A percentile compares a stretch with the other conserved stretches of the same genome.
Conservation (phyloP, 2,113 vertebrate genomes). For the Semicossyphus pulcher region DNA sequence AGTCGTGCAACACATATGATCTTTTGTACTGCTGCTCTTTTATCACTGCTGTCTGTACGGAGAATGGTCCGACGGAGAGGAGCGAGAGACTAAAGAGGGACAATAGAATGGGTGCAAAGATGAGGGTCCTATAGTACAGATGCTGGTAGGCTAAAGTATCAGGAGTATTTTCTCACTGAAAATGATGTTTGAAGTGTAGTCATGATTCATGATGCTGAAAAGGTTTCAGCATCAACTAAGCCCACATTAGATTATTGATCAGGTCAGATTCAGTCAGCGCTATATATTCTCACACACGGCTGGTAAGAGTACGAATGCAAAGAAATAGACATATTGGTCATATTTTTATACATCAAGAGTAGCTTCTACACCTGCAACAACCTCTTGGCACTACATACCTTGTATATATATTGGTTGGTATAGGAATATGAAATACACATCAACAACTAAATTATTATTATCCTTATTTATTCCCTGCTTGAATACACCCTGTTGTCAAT, state of each 20-base stretch:
- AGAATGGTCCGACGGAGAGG: conserved; percentile 11
- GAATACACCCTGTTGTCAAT: too few species aligned
- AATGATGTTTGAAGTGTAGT: background rate
- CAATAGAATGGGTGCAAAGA: background rate
- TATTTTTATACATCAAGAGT: too few species aligned
- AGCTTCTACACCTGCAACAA: too few species aligned
- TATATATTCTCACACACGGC: background rate
- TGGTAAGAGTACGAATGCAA: background rate
- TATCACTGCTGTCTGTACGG: conserved; percentile 21
- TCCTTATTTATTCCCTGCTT: too few species aligned
- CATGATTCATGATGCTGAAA: background rate
- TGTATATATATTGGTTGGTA: too few species aligned
- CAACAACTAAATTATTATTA: too few species aligned
- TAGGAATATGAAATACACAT: too few species aligned
- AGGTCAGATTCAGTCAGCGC: background rate
- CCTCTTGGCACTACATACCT: too few species aligned
- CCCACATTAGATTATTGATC: background rate
- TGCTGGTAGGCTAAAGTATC: too few species aligned
- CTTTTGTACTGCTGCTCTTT: conserved; percentile 13
- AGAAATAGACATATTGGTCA: too few species aligned
- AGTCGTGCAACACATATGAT: conserved; percentile 13
- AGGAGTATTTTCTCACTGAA: background rate
- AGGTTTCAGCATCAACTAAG: background rate
- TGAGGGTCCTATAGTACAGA: background rate
- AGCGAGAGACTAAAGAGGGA: background rate